Conservation (phyloP, 2,797 vertebrate species). For the Buceros bicornis region DNA sequence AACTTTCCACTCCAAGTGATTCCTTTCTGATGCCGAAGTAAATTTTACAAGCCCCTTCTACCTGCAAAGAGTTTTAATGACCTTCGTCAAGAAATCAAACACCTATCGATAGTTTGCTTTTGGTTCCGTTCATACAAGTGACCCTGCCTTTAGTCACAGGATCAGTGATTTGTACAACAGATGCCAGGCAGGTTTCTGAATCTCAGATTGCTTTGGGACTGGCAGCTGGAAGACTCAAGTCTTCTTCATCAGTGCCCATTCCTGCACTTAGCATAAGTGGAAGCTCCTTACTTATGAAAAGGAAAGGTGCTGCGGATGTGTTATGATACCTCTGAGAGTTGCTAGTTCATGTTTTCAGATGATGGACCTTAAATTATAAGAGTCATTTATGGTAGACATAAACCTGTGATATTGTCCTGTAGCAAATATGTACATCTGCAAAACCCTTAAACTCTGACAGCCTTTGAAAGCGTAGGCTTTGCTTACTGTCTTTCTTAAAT, state of each 20-base stretch:
- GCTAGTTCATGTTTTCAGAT: neutral
- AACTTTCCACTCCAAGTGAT: neutral
- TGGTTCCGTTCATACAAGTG: neutral
- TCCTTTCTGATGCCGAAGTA: neutral
- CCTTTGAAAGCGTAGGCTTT: neutral
- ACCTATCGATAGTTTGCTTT: neutral
- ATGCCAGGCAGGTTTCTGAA: neutral
- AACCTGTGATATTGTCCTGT: neutral
- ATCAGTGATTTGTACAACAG: neutral
- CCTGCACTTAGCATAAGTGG: rapidly evolving
- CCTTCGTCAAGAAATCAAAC: neutral
- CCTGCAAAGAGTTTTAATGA: neutral
- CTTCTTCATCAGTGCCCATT: neutral
- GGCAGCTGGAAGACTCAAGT: neutral
- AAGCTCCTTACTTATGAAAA: neutral
- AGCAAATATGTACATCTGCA: neutral
- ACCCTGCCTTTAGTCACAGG: neutral
- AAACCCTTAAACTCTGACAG: neutral
- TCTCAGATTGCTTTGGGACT: neutral
- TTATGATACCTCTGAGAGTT: neutral
- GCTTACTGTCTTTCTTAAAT: neutral
- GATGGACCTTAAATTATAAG: neutral
- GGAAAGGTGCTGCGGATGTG: neutral
- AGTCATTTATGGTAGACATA: neutral
- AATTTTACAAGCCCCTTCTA: neutral